phyloP scores from a whole-genome alignment of 2,113 vertebrate species.

The Nothocercus julius region DNA sequence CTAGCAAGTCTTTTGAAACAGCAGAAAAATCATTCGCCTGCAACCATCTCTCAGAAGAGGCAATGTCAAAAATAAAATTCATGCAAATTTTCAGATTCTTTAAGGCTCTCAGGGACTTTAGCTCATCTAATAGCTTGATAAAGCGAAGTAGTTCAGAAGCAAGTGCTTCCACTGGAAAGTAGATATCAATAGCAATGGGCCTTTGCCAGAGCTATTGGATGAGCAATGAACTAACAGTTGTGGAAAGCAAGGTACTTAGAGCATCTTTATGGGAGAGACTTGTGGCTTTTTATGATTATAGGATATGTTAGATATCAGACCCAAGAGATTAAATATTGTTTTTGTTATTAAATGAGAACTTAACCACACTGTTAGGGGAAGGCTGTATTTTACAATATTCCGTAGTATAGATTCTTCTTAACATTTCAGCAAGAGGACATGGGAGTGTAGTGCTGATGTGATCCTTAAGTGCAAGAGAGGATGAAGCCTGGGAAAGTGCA shows the following conservation, averaged over 20 bases:
- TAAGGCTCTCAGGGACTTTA: constrained; percentile 14
- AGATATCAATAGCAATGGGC: not conserved
- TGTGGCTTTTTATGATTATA: not conserved
- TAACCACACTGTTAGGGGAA: not conserved
- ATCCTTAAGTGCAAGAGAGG: not conserved
- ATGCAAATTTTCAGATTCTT: not conserved
- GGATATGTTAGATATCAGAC: not conserved
- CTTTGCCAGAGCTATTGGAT: constrained; percentile 17
- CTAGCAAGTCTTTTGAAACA: not conserved
- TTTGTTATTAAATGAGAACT: constrained; percentile 16
- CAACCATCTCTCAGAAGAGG: not conserved
- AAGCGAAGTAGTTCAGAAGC: constrained; percentile 23
- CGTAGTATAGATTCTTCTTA: not conserved
- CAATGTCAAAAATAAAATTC: constrained; percentile 12
- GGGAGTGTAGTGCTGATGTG: not conserved
- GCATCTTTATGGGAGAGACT: not conserved
- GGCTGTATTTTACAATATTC: not conserved
- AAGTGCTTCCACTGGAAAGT: not conserved
- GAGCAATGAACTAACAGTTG: not conserved
- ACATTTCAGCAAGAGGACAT: not conserved
- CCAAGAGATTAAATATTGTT: not conserved
- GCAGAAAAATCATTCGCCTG: constrained; percentile 9
- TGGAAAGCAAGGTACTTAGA: not conserved
- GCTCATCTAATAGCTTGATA: constrained; percentile 48
- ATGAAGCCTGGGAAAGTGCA: not conserved